phyloP scores from a whole-genome alignment of 2,797 vertebrate species.

The Anomalospiza imberbis region DNA sequence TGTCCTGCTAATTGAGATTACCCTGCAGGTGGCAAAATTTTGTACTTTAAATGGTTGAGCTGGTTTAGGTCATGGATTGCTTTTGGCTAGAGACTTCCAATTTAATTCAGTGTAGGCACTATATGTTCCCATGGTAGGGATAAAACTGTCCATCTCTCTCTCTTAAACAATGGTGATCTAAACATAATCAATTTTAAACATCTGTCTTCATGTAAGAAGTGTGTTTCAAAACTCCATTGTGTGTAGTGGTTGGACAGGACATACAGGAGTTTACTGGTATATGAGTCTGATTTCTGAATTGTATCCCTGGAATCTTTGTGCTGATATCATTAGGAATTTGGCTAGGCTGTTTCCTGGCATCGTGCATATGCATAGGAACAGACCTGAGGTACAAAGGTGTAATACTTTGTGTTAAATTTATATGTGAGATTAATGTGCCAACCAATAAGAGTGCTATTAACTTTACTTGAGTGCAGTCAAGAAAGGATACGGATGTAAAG shows the following conservation, averaged over 20 bases:
- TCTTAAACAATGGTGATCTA: background rate
- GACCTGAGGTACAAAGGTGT: background rate
- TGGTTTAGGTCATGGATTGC: background rate
- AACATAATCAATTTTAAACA: background rate
- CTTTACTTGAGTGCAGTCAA: background rate
- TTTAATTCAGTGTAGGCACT: background rate
- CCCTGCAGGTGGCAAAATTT: background rate
- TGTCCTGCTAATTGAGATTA: background rate
- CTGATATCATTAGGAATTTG: background rate
- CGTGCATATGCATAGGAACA: background rate
- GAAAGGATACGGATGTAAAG: background rate
- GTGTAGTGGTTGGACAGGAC: background rate
- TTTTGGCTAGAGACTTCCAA: background rate
- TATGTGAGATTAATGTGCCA: background rate
- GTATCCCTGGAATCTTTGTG: background rate
- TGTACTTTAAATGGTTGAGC: background rate
- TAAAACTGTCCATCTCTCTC: background rate
- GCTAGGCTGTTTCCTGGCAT: background rate
- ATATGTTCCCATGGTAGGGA: background rate
- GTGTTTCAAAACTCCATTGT: background rate
- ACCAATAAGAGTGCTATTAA: background rate
- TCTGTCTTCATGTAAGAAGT: background rate
- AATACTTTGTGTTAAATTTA: background rate
- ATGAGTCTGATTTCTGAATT: background rate
- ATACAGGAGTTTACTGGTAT: background rate